phyloP scores from a whole-genome alignment of 2,797 vertebrate species.

The Octomys mimax region DNA sequence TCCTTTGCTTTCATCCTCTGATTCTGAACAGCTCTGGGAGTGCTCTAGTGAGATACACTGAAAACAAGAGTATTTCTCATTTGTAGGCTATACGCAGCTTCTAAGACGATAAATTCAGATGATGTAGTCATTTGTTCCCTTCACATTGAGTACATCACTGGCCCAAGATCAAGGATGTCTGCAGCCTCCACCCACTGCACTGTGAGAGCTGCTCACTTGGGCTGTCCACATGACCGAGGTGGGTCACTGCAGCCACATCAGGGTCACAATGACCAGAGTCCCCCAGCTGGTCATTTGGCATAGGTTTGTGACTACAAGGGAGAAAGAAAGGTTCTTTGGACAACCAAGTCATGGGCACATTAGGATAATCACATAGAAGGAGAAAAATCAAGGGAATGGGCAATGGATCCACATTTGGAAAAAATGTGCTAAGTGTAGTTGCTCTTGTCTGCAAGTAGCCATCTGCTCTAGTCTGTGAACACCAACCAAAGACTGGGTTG shows the following conservation, averaged over 20 bases:
- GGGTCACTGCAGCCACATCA: background rate
- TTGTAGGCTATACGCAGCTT: background rate
- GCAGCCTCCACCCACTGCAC: background rate
- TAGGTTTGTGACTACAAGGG: background rate
- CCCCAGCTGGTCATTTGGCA: background rate
- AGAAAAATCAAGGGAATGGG: background rate
- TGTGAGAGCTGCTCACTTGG: background rate
- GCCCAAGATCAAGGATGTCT: background rate
- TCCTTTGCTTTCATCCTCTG: background rate
- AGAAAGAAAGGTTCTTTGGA: background rate
- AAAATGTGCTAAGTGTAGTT: background rate
- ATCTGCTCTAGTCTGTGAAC: background rate
- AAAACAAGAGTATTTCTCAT: conserved; percentile 33
- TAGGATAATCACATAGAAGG: background rate
- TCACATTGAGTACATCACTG: background rate
- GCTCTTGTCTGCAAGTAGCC: background rate
- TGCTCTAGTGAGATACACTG: background rate
- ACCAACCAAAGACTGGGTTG: background rate
- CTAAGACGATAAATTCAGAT: background rate
- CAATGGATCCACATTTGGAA: background rate
- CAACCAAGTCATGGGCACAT: background rate
- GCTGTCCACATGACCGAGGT: background rate
- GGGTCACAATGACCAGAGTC: background rate
- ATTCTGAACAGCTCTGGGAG: background rate
- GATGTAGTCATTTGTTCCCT: background rate